Evolutionary conservation across 2,113 vertebrate species (phyloP).

Genomic region (Varanus komodoensis): DNA sequence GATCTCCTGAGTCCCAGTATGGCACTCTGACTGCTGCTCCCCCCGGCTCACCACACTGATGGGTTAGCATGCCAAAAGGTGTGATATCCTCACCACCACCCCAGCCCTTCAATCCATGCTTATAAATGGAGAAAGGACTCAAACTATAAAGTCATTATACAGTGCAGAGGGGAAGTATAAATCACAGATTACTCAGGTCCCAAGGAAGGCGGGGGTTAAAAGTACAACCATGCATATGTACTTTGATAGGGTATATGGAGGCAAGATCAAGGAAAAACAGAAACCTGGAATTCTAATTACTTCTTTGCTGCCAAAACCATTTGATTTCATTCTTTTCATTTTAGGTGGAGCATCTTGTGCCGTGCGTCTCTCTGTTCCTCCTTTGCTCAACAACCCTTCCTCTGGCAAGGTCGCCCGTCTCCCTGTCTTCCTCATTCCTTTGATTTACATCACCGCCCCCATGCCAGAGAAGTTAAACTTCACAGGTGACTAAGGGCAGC

Average conservation of each 20-base stretch:
- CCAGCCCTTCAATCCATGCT: not conserved
- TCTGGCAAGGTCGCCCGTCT: rapidly evolving
- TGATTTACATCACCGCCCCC: conserved; percentile 12
- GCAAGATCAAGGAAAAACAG: not conserved
- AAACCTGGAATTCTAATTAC: not conserved
- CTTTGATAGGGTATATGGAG: not conserved
- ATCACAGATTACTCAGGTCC: not conserved
- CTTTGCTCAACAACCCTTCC: not conserved
- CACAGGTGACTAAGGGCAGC: not conserved
- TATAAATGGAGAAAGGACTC: not conserved
- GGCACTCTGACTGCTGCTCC: too few relatives aligned
- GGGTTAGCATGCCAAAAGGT: not conserved
- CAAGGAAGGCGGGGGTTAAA: not conserved
- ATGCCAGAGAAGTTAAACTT: not conserved
- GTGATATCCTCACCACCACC: not conserved
- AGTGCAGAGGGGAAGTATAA: not conserved
- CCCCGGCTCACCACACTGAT: too few relatives aligned
- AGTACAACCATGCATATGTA: not conserved
- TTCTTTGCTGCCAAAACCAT: not conserved
- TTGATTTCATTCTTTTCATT: not conserved
- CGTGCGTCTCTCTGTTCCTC: not conserved
- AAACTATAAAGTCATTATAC: not conserved
- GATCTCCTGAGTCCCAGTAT: too few relatives aligned
- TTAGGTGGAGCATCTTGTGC: not conserved
- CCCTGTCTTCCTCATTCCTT: conserved; percentile 35